phyloP scores from a whole-genome alignment of 2,113 vertebrate genomes.

The Trogon surrucura region DNA sequence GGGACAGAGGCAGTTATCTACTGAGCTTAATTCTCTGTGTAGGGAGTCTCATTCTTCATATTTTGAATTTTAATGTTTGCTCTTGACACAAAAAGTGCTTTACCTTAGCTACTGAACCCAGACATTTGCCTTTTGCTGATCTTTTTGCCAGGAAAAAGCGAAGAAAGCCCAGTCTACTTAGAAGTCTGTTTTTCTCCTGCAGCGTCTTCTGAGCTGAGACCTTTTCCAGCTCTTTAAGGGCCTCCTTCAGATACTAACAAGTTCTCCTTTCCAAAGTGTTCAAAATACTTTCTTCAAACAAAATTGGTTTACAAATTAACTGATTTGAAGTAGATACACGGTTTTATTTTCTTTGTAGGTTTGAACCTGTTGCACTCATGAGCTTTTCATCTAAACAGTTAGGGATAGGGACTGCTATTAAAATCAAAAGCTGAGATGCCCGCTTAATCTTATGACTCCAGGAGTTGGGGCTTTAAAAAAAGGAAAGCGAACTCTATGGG shows the following conservation, averaged over 20 bases:
- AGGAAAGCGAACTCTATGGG: neutral
- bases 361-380: neutral
- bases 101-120: neutral
- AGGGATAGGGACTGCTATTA: neutral
- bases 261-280: neutral
- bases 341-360: neutral
- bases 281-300: neutral
- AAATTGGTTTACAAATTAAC: neutral
- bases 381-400: neutral
- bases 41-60: neutral
- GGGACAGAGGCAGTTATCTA: neutral
- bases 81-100: neutral
- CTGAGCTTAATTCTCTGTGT: neutral
- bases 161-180: neutral
- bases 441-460: slow-evolving; percentile 2
- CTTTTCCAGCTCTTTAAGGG: neutral
- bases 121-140: neutral
- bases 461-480: neutral
- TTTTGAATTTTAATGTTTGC: neutral
- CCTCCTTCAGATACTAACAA: neutral
- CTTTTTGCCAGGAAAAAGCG: neutral
- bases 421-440: neutral
- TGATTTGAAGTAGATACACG: neutral
- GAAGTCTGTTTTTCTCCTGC: neutral
- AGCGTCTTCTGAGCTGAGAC: neutral